Evolutionary conservation across 2,888 invertebrate genomes (phyloP), one percentile per base, ranked within the genome.

Genomic region (Eupsilia transversa): DNA sequence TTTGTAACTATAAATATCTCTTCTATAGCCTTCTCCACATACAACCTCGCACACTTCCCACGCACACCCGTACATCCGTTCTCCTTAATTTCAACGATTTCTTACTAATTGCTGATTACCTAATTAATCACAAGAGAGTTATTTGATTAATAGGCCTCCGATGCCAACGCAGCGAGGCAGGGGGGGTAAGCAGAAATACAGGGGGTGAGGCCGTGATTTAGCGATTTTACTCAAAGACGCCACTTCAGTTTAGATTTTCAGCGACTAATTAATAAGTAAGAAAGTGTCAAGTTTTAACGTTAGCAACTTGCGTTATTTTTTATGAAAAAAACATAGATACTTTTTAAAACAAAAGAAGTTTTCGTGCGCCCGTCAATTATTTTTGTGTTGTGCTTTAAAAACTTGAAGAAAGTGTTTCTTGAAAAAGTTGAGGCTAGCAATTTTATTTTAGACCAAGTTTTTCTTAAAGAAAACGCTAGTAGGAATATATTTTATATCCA

Each of bases 91-190:
- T 92, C 87, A 86, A 90, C 92, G 89, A 93, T 93, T 94, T 91
- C 89, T 87, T 87, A 89, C 92, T 95, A 95, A 96, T 96, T 95
- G 92, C 94, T 92, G 93, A 95, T 96, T 95, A 94, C 92, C 93
- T 94, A 95, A 96, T 96, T 96, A 95, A 96, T 96, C 95, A 96
- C 94, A 80, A 87, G 92, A 90, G 93, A 92, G 93, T 94, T 92
- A 92, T 95, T 95, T 96, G 95, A 96, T 96, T 96, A 96, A 96
- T 96, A 93, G 94, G 93, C 90, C 91, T 90, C 91, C 90, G 90
- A 94, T 92, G 91, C 83, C 83, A 76, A 69, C 69, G 56, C 63
- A 77, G 69, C 35, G 57, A 80, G 74, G 75, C 74, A 46, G 75
- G 82, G 74, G 79, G 79, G 86, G 84, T 70, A 84, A 83, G 80